Base-by-base conservation (phyloP, 1,140 invertebrate genomes). In the Varroa destructor region DNA sequence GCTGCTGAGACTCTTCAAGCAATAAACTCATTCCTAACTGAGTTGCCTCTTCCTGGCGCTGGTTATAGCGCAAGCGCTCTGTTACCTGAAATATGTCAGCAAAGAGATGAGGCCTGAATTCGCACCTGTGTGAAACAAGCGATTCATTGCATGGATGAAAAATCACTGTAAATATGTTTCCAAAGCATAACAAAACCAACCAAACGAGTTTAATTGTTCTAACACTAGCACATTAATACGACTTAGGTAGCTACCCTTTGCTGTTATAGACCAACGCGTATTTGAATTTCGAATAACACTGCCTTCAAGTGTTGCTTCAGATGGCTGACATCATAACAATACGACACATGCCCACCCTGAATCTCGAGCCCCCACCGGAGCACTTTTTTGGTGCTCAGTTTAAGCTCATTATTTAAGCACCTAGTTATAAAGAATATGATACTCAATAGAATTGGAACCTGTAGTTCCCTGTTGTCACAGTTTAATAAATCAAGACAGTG, bases 11-110 rank as follows among this genome's bases (percentile, higher is more conserved):
- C 40, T 67, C 61, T 8, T 67, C 61, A 8, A 51, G 46, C 8
- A 51, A 8, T 51, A 51, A 51, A 51, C 46, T 51, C 12, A 67
- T 46, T 12, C 40, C 40, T 3, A 67, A 14, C 37, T 67, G 61
- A 25, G 61, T 67, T 1, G 61, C 61, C 46, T 67, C 61, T 12
- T 25, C 40, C 8, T 43, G 40, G 2, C 46, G 14, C 36, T 67
- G 61, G 46, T 67, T 67, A 37, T 67, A 67, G 14, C 61, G 61
- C 14, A 67, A 8, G 37, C 61, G 61, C 3, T 67, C 61, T 46
- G 12, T 67, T 2, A 67, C 61, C 61, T 67, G 61, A 2, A 8
- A 8, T 8, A 51, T 51, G 8, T 8, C 2, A 40, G 8, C 14
- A n/a, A 67, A 43, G 61, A 58, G 55, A 56, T 56, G n/a, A 12